Evolutionary conservation across 2,888 invertebrate genomes (phyloP).

Genomic region (Morpho deidamia): DNA sequence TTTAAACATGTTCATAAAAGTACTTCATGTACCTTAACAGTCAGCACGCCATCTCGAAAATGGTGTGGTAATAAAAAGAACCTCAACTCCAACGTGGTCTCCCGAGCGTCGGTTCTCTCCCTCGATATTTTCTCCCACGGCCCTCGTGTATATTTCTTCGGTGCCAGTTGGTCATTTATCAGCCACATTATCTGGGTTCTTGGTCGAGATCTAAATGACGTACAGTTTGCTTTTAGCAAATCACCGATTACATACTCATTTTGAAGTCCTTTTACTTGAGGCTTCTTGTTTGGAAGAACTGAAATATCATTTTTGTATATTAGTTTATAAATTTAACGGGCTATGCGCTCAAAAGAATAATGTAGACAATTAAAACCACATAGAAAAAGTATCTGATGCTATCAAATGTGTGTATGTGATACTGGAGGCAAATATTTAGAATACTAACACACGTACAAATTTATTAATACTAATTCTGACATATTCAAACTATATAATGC

Average conservation of each 20-base stretch:
- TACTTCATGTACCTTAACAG: slow-evolving; percentile 87
- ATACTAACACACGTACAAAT: too few species aligned
- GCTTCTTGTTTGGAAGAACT: slow-evolving; percentile 88
- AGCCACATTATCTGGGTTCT: slow-evolving; percentile 89
- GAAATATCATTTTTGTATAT: slow-evolving; percentile 1
- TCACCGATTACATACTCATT: slow-evolving; percentile 87
- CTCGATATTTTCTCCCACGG: slow-evolving; percentile 70
- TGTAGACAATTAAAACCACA: too few species aligned
- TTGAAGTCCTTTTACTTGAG: slow-evolving; percentile 87
- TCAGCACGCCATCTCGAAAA: slow-evolving; percentile 88
- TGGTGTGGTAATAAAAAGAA: slow-evolving; percentile 85
- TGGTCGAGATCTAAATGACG: slow-evolving; percentile 87
- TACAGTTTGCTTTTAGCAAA: slow-evolving; percentile 86
- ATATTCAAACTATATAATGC: too few species aligned
- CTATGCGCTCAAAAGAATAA: too few species aligned
- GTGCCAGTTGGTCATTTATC: slow-evolving; percentile 85
- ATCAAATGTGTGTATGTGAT: too few species aligned
- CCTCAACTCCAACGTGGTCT: slow-evolving; percentile 85
- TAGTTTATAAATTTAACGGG: too few species aligned
- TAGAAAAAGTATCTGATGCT: too few species aligned
- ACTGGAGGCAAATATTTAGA: too few species aligned
- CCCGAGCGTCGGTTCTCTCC: slow-evolving; percentile 79
- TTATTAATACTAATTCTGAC: too few species aligned
- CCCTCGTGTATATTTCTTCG: slow-evolving; percentile 63
- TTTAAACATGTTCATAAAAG: too few species aligned